Evolutionary conservation across 2,888 invertebrate genomes (phyloP).

Genomic region (Fragum whitleyi): DNA sequence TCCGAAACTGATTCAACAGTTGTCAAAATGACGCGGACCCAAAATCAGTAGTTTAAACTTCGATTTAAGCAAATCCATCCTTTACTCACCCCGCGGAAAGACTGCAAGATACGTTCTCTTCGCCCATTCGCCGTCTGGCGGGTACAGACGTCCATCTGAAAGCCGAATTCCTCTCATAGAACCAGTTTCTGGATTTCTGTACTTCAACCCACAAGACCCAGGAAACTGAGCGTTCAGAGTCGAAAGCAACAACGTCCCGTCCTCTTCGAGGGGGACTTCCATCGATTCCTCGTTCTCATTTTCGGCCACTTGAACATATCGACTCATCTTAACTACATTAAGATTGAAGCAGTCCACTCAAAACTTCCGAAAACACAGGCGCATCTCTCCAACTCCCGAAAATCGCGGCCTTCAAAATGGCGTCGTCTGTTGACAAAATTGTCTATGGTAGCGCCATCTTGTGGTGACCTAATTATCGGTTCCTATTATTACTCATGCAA

Average conservation of each 20-base stretch:
- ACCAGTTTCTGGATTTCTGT: conserved; percentile 92
- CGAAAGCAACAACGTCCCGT: conserved; percentile 95
- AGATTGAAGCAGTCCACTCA: conserved; percentile 62
- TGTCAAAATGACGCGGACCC: conserved; percentile 61
- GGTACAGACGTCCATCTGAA: conserved; percentile 95
- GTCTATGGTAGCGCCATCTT: conserved; percentile 70
- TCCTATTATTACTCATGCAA: not conserved
- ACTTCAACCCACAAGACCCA: conserved; percentile 98
- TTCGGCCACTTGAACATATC: conserved; percentile 96
- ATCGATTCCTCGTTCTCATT: conserved; percentile 97
- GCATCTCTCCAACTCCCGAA: conserved; percentile 75
- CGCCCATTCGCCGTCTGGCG: conserved; percentile 96
- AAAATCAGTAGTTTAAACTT: conserved; percentile 30
- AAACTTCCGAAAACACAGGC: conserved; percentile 70
- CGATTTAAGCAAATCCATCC: conserved; percentile 9
- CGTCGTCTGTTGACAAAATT: conserved; percentile 79
- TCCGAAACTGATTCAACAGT: conserved; percentile 53
- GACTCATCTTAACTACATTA: conserved; percentile 79
- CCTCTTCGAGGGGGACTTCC: conserved; percentile 98
- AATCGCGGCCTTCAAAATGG: conserved; percentile 80
- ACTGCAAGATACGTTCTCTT: conserved; percentile 89
- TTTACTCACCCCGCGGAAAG: conserved; percentile 86
- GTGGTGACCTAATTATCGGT: conserved; percentile 67
- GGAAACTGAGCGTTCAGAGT: conserved; percentile 99
- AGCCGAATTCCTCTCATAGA: conserved; percentile 88